A percentile compares a stretch with the other conserved stretches of the same genome.
These are phyloP conservation scores for Danio jaintianensis DNA, from an alignment of 2,797 vertebrate genomes.

Conservation along the genomic window DNA sequence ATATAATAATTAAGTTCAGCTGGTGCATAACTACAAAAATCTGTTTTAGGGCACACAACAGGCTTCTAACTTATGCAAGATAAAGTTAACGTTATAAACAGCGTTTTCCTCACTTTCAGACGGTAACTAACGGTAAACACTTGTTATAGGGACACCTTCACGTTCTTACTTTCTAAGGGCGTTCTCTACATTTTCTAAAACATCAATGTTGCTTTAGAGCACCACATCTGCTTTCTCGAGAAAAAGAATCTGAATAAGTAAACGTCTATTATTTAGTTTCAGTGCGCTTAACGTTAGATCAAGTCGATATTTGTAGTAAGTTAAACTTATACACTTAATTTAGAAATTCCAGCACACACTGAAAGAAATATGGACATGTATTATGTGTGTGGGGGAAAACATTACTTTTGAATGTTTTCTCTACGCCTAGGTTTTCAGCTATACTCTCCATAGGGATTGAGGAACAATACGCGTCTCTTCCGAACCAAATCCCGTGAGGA, in stretches of 20 bases:
- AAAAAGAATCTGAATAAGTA: background rate
- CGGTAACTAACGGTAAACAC: background rate
- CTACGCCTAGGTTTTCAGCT: background rate
- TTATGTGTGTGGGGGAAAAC: background rate
- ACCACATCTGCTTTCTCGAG: background rate
- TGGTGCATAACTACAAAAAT: slow-evolving; percentile 1
- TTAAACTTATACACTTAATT: background rate
- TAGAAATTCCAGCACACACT: background rate
- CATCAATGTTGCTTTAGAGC: background rate
- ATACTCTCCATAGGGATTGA: slow-evolving; percentile 4
- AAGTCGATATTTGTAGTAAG: background rate
- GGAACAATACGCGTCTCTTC: slow-evolving; percentile 33
- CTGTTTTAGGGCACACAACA: background rate
- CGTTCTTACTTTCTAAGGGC: background rate
- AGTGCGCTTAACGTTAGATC: background rate
- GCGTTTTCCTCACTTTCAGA: background rate
- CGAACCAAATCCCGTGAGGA: slow-evolving; percentile 19
- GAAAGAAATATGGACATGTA: background rate
- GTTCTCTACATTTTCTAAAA: background rate
- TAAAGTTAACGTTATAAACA: background rate
- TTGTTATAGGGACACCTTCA: background rate
- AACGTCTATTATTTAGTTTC: no score
- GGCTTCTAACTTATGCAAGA: background rate
- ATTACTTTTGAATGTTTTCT: background rate
- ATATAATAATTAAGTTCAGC: background rate